phyloP scores from a whole-genome alignment of 2,888 invertebrate species.

The Euplagia quadripunctaria region DNA sequence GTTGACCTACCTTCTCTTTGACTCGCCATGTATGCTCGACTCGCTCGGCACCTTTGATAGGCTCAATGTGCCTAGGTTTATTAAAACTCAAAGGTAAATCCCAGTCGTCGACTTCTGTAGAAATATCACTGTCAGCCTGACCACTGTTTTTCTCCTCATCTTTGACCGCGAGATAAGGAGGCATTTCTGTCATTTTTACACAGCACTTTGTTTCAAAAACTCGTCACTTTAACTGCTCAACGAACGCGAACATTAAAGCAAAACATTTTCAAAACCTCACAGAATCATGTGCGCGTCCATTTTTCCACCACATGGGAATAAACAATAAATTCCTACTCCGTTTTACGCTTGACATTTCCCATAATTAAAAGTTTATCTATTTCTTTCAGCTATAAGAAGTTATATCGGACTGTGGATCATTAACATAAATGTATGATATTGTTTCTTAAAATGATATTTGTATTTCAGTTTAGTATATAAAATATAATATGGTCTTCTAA shows the following conservation, averaged over 20 bases:
- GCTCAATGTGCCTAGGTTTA: constrained; percentile 88
- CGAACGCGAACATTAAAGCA: constrained; percentile 61
- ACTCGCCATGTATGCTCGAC: constrained; percentile 96
- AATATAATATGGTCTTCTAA: neutral
- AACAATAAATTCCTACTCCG: constrained; percentile 68
- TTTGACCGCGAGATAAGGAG: constrained; percentile 82
- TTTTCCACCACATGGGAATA: constrained; percentile 85
- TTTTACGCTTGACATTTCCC: constrained; percentile 42
- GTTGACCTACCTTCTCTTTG: constrained; percentile 93
- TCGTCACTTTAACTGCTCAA: constrained; percentile 63
- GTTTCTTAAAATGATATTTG: neutral
- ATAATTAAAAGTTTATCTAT: neutral
- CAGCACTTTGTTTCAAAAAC: constrained; percentile 65
- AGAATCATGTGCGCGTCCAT: constrained; percentile 84
- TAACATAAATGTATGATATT: neutral
- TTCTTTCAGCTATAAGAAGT: neutral
- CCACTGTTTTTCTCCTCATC: constrained; percentile 81
- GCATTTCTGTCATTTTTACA: constrained; percentile 86
- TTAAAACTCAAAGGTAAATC: constrained; percentile 91
- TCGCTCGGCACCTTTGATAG: constrained; percentile 87
- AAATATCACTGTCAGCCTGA: constrained; percentile 77
- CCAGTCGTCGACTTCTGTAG: constrained; percentile 88
- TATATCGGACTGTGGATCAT: neutral
- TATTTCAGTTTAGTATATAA: neutral
- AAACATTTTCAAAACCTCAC: constrained; percentile 80